These are phyloP conservation scores for Drosophila subpulchrella DNA, from an alignment of 1,140 invertebrate genomes.

Conservation along the genomic window DNA sequence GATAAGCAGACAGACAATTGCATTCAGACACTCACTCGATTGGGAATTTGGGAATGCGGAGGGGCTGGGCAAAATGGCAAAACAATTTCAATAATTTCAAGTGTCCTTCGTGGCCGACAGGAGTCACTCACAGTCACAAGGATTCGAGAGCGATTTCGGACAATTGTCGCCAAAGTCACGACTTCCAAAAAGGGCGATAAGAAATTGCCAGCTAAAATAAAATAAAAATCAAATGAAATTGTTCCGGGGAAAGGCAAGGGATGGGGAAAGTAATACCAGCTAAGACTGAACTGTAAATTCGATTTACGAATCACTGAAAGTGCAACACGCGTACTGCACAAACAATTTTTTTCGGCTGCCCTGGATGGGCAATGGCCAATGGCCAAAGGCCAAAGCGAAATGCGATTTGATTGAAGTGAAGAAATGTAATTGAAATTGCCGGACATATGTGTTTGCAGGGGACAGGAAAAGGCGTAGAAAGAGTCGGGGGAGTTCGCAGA, in stretches of 20 bases:
- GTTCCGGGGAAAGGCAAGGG: neutral
- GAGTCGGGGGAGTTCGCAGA: neutral
- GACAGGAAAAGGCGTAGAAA: neutral
- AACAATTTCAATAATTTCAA: conserved; percentile 81
- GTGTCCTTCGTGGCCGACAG: conserved; percentile 72
- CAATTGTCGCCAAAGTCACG: conserved; percentile 71
- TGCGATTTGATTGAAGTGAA: conserved; percentile 75
- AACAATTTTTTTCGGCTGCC: conserved; percentile 25
- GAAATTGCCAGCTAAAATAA: conserved; percentile 49
- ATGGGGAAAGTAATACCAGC: neutral
- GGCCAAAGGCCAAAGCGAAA: conserved; percentile 24
- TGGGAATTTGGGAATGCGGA: conserved; percentile 3
- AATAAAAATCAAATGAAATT: conserved; percentile 49
- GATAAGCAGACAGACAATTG: conserved; percentile 59
- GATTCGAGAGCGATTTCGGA: conserved; percentile 41
- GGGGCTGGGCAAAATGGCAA: conserved; percentile 60
- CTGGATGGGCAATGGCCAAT: conserved; percentile 22
- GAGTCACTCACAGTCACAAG: conserved; percentile 53
- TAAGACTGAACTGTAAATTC: conserved; percentile 67
- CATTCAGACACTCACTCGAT: conserved; percentile 16
- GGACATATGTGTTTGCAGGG: conserved; percentile 51
- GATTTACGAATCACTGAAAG: conserved; percentile 72
- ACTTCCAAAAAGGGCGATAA: conserved; percentile 47
- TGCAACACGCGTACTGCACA: conserved; percentile 75
- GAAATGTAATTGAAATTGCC: conserved; percentile 76